Evolutionary conservation across 2,797 vertebrate species (phyloP), one percentile per base, ranked within the genome.

Genomic region (Ptychobarbus kaznakovi): DNA sequence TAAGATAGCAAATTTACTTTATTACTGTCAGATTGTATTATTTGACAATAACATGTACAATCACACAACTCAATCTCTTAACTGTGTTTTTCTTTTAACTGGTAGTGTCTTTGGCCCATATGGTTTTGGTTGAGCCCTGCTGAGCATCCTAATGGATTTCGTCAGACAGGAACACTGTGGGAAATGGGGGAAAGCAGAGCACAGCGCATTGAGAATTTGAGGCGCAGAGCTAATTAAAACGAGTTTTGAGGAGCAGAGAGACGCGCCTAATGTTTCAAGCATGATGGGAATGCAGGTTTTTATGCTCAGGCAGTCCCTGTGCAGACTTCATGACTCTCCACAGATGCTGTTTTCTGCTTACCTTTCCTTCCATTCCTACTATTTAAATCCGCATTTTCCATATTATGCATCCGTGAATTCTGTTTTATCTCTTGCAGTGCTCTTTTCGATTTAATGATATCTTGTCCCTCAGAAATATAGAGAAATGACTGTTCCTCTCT

Each of bases 271-370:
- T 82, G 86, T 86, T 42, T 70, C 83, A 88, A 86, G 78, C 83
- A 90, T 89, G 87, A 84, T 66, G 85, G 83, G 83, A 87, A 87
- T 87, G 73, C 65, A 73, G 63, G 46, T 42, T 51, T 73, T 85
- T 75, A 49, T 70, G 69, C 81, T 84, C 73, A 40, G 40, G 44
- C 78, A 35, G 40, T 46, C 58, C 22, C 35, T 25, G 4, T 28
- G 38, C 74, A 68, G 28, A 66, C 28, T 58, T 42, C 2, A 56
- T 68, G 76, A 35, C 56, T 83, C 18, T 8, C 32, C 49, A 69
- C 63, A 69, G 70, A 74, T 85, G 77, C 18, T 44, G 38, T 68
- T 32, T 68, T 84, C 15, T 86, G 49, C 75, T 44, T 63, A 79
- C 49, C 44, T 70, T 75, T 74, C 40, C 66, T 51, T 81, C 49